These are phyloP conservation scores for Polylopha cassiicola DNA, from an alignment of 2,888 invertebrate genomes.

Conservation along the genomic window DNA sequence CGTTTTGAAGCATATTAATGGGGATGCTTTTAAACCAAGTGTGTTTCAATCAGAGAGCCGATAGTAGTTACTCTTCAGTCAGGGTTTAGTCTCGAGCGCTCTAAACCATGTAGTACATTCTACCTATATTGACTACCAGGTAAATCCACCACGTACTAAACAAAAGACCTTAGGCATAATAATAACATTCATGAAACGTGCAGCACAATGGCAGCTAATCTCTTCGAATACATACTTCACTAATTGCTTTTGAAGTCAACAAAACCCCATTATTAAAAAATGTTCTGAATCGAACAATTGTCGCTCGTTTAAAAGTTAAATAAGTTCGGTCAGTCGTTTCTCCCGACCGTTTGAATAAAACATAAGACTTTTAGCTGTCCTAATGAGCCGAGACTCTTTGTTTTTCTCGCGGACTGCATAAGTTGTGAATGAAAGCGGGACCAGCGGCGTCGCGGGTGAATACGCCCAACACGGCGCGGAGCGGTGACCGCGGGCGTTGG, in stretches of 20 bases:
- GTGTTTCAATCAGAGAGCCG: too few relatives aligned
- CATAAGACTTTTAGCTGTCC: slow-evolving; percentile 63
- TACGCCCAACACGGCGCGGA: slow-evolving; percentile 12
- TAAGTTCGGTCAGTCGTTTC: slow-evolving; percentile 63
- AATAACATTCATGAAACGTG: too few relatives aligned
- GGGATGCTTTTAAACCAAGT: too few relatives aligned
- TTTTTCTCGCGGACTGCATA: slow-evolving; percentile 68
- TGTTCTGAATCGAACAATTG: slow-evolving; percentile 59
- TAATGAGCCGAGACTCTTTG: slow-evolving; percentile 64
- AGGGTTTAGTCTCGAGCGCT: too few relatives aligned
- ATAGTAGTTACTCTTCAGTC: too few relatives aligned
- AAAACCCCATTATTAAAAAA: slow-evolving; percentile 47
- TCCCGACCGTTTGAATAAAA: slow-evolving; percentile 64
- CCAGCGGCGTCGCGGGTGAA: slow-evolving; percentile 26
- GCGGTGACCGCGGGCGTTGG: slow-evolving; percentile 48
- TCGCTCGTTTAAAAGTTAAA: slow-evolving; percentile 71
- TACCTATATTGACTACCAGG: too few relatives aligned
- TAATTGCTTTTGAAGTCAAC: slow-evolving; percentile 47
- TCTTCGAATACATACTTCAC: slow-evolving; percentile 34
- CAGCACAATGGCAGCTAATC: slow-evolving; percentile 33
- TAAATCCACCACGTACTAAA: too few relatives aligned
- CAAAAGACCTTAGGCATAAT: too few relatives aligned
- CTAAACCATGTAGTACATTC: too few relatives aligned
- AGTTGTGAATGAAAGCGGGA: slow-evolving; percentile 67
- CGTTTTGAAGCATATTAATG: too few relatives aligned